Conservation (phyloP, 2,113 vertebrate species). For the Natator depressus region DNA sequence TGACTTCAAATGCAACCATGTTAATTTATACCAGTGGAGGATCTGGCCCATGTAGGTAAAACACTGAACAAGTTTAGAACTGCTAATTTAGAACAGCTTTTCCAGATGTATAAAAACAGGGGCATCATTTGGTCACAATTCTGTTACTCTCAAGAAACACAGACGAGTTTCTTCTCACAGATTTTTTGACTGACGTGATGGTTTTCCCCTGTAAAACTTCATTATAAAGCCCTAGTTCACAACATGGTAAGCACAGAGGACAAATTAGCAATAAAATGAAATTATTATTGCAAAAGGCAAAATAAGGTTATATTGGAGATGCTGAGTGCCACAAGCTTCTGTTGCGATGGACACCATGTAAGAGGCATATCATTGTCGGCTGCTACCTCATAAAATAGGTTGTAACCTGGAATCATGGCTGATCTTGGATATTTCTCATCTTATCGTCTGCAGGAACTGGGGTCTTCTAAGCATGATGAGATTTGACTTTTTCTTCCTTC, state of each 20-base stretch:
- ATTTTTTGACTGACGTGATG: neutral
- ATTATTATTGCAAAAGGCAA: neutral
- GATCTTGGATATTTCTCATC: neutral
- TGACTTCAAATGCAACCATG: neutral
- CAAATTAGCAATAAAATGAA: neutral
- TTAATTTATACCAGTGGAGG: neutral
- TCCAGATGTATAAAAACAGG: neutral
- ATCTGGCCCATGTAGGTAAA: neutral
- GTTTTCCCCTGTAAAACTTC: neutral
- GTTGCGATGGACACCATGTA: neutral
- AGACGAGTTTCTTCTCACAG: neutral
- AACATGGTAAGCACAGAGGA: neutral
- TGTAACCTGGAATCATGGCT: neutral
- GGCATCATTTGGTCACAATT: neutral
- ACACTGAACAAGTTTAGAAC: neutral
- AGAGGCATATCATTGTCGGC: neutral
- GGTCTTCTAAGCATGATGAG: neutral
- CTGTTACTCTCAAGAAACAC: neutral
- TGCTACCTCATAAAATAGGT: neutral
- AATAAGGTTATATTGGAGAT: neutral
- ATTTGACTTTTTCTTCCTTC: neutral
- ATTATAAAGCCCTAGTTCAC: neutral
- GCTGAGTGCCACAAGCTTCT: neutral
- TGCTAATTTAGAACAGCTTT: neutral
- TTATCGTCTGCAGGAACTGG: neutral